Evolutionary conservation across 2,888 invertebrate genomes (phyloP).

Genomic region (Selenia dentaria): DNA sequence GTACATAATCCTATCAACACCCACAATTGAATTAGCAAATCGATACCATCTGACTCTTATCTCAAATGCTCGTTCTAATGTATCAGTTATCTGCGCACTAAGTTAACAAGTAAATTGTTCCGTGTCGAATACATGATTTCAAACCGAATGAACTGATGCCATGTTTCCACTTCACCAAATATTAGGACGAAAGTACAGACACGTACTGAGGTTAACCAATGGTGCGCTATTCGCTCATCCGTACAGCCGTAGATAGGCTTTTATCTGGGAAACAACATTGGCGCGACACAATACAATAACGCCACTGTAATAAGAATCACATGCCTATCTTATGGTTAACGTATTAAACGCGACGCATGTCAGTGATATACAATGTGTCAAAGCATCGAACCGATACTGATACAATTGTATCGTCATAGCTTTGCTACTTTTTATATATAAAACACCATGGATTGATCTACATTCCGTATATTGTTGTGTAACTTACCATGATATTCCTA

Average conservation of each 20-base stretch:
- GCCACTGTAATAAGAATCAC: constrained; percentile 49
- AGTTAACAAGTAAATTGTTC: constrained; percentile 23
- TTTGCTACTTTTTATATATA: constrained; percentile 3
- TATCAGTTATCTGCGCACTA: constrained; percentile 26
- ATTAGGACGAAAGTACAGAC: constrained; percentile 42
- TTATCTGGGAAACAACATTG: constrained; percentile 54
- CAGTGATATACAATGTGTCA: constrained; percentile 31
- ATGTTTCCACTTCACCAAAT: constrained; percentile 61
- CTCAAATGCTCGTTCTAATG: constrained; percentile 35
- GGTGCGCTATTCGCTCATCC: constrained; percentile 57
- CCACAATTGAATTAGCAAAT: constrained; percentile 21
- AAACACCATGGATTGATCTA: constrained; percentile 6
- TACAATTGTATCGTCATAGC: constrained; percentile 20
- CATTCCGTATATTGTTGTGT: constrained; percentile 5
- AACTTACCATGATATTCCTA: constrained; percentile 31
- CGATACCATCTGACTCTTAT: constrained; percentile 27
- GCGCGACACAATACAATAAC: constrained; percentile 46
- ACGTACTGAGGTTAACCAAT: constrained; percentile 43
- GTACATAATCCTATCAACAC: constrained; percentile 9
- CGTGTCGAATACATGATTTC: constrained; percentile 48
- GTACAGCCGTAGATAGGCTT: constrained; percentile 63
- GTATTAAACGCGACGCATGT: constrained; percentile 26
- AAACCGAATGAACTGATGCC: constrained; percentile 49
- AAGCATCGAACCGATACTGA: constrained; percentile 24
- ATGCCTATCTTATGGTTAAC: constrained; percentile 43